Conservation (phyloP, 2,113 vertebrate genomes). For the Cercocebus atys region DNA sequence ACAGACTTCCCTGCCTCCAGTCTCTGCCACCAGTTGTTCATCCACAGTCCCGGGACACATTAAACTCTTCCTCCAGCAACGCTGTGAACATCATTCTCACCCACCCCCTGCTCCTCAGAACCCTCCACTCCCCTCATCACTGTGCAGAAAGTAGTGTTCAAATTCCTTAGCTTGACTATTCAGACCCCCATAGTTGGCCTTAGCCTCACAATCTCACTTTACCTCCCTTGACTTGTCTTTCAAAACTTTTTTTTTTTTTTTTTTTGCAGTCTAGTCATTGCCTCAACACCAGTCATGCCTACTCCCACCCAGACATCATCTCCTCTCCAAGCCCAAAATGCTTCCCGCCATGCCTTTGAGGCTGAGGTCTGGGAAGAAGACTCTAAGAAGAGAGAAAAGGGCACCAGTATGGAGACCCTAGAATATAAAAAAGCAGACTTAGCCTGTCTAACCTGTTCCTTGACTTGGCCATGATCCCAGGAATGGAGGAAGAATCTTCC, state of each 20-base stretch:
- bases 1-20: background rate
- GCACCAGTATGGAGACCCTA: background rate
- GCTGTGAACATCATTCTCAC: background rate
- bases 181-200: background rate
- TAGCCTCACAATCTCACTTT: background rate
- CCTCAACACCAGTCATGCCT: background rate
- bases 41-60: background rate
- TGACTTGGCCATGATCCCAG: conserved; percentile 43
- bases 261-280: background rate
- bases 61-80: background rate
- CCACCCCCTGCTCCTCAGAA: background rate
- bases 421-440: conserved; percentile 53
- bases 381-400: conserved; percentile 1
- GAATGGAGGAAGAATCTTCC: background rate
- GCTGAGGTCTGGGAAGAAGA: background rate
- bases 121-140: background rate
- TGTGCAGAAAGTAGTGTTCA: background rate
- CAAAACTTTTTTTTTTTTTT: background rate
- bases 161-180: background rate
- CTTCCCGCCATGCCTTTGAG: background rate
- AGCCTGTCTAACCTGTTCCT: conserved; percentile 43
- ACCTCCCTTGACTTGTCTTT: background rate
- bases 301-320: background rate
- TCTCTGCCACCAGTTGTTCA: background rate
- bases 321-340: conserved; percentile 25